Evolutionary conservation across 2,113 vertebrate genomes (phyloP).

Genomic region (Trematomus loennbergii): DNA sequence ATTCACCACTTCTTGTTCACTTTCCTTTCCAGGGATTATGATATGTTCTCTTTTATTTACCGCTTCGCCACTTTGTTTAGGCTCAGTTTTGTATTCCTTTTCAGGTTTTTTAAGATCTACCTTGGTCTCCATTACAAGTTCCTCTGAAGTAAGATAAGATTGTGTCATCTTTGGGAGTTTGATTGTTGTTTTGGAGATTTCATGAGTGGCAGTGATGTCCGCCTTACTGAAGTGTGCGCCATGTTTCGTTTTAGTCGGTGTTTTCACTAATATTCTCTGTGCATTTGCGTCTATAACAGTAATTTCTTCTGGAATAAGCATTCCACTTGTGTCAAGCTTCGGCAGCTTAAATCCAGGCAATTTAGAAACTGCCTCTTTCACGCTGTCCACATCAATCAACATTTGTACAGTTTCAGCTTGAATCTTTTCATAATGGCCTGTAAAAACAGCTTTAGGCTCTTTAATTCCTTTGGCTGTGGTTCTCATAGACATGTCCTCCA

Average conservation of each 20-base stretch:
- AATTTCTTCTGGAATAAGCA: conserved; percentile 81
- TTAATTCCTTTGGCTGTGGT: conserved; percentile 57
- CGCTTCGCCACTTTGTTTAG: conserved; percentile 28
- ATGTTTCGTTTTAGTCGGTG: conserved; percentile 74
- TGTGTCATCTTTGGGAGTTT: conserved; percentile 70
- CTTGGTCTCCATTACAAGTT: conserved; percentile 52
- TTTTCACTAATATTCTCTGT: conserved; percentile 80
- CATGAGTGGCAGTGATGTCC: conserved; percentile 48
- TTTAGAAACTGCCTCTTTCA: conserved; percentile 84
- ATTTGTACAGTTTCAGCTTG: conserved; percentile 64
- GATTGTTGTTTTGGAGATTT: conserved; percentile 60
- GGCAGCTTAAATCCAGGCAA: conserved; percentile 83
- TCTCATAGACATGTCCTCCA: conserved; percentile 72
- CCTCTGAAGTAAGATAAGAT: conserved; percentile 53
- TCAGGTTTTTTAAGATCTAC: conserved; percentile 42
- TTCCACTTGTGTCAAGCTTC: conserved; percentile 76
- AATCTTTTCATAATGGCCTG: conserved; percentile 42
- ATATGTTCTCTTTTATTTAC: conserved; percentile 53
- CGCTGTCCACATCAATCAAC: conserved; percentile 81
- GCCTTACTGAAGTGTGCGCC: conserved; percentile 43
- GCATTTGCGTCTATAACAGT: conserved; percentile 81
- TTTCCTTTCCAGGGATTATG: conserved; percentile 52
- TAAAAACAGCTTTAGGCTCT: conserved; percentile 57
- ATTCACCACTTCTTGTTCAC: background rate
- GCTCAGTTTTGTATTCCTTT: conserved; percentile 40